A percentile compares a stretch with the other conserved stretches of the same genome.
These are phyloP conservation scores for Ceratosolen fusciceps DNA, from an alignment of 1,140 invertebrate genomes.

Conservation along the genomic window DNA sequence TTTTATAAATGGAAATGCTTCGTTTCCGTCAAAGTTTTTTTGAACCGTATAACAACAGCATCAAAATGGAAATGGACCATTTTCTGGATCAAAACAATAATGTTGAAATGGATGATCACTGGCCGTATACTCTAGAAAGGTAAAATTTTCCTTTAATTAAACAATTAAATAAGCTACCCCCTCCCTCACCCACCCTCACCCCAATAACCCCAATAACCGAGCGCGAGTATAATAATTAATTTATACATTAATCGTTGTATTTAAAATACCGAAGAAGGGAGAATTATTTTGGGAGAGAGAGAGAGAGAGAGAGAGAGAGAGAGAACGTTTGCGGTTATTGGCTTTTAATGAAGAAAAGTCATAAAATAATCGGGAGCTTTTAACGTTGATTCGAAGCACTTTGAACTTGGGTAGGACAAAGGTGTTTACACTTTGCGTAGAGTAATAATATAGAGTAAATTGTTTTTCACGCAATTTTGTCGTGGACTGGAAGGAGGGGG, in stretches of 20 bases:
- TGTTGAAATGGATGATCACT: slow-evolving; percentile 51
- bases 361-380: slow-evolving; percentile 1
- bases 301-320: no score
- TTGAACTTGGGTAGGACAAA: slow-evolving; percentile 28
- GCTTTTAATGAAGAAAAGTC: neutral
- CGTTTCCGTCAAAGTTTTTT: slow-evolving; percentile 51
- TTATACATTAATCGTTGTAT: no score
- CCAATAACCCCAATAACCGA: no score
- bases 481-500: no score
- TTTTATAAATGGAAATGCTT: slow-evolving; percentile 46
- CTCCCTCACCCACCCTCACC: no score
- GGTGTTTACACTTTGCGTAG: slow-evolving; percentile 17
- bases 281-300: no score
- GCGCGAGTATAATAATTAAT: no score
- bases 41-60: slow-evolving; percentile 31
- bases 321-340: no score
- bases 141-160: slow-evolving; percentile 11
- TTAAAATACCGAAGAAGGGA: no score
- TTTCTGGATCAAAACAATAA: slow-evolving; percentile 54
- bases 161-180: no score
- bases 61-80: slow-evolving; percentile 48
- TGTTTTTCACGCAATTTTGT: no score
- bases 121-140: slow-evolving; percentile 38
- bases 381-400: slow-evolving; percentile 3
- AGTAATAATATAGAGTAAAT: neutral